A percentile compares a stretch with the other conserved stretches of the same genome.
Evolutionary conservation across 2,113 vertebrate species (phyloP).

Genomic region (Callocephalon fimbriatum): DNA sequence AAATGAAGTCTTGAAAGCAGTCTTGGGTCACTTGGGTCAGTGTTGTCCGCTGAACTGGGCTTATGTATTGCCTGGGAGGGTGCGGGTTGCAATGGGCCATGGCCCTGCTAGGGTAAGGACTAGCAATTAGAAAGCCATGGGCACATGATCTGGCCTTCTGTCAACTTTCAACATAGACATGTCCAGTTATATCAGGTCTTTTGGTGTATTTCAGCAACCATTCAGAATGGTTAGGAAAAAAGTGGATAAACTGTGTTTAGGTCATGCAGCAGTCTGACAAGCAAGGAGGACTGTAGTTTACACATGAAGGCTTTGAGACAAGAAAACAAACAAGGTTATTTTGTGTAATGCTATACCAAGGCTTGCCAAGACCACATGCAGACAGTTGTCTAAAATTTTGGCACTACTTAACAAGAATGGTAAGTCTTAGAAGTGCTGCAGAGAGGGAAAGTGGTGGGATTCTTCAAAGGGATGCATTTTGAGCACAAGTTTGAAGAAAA

Average conservation of each 20-base stretch:
- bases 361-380: not conserved
- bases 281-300: not conserved
- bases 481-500: not conserved
- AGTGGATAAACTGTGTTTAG: not conserved
- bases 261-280: not conserved
- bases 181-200: not conserved
- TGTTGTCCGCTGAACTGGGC: not conserved
- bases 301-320: not conserved
- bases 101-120: not conserved
- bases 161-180: not conserved
- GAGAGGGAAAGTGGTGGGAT: not conserved
- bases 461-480: not conserved
- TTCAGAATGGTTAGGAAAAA: not conserved
- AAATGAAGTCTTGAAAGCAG: not conserved
- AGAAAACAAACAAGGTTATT: not conserved
- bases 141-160: not conserved
- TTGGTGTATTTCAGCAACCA: not conserved
- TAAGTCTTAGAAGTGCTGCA: not conserved
- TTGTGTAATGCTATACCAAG: not conserved
- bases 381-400: not conserved
- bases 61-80: not conserved
- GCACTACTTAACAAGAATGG: not conserved
- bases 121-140: too few species aligned
- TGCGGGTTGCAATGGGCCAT: fast-evolving
- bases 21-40: not conserved